phyloP scores from a whole-genome alignment of 2,888 invertebrate species.

The Stenodera caucasica region DNA sequence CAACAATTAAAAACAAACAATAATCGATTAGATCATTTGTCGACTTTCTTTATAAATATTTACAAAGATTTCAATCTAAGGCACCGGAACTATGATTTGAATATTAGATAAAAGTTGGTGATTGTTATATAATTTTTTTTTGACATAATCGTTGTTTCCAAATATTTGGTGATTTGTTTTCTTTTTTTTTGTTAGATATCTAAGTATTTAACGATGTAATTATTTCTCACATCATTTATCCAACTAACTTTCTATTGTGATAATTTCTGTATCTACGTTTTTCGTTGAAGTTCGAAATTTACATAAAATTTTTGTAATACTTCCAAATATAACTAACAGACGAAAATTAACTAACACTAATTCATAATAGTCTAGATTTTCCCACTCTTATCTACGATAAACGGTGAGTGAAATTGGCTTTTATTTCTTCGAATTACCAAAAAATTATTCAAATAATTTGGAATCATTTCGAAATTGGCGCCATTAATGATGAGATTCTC shows the following conservation, averaged over 20 bases:
- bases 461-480: no score
- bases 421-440: no score
- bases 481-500: no score
- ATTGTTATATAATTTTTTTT: not conserved
- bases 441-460: no score
- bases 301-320: not conserved
- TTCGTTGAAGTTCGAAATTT: not conserved
- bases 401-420: no score
- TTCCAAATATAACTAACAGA: no score
- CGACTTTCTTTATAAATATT: constrained; percentile 24
- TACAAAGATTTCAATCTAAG: constrained; percentile 2
- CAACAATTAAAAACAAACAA: no score
- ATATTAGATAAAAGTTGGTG: no score
- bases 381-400: no score
- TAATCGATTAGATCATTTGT: not conserved
- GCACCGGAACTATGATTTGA: constrained; percentile 7
- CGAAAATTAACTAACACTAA: not conserved
- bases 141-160: not conserved
- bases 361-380: not conserved
- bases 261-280: constrained; percentile 8
- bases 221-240: not conserved
- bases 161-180: not conserved
- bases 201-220: not conserved
- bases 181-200: no score
- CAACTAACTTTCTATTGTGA: constrained; percentile 1